Conservation (phyloP, 1,140 invertebrate species). For the Luehdorfia chinensis region DNA sequence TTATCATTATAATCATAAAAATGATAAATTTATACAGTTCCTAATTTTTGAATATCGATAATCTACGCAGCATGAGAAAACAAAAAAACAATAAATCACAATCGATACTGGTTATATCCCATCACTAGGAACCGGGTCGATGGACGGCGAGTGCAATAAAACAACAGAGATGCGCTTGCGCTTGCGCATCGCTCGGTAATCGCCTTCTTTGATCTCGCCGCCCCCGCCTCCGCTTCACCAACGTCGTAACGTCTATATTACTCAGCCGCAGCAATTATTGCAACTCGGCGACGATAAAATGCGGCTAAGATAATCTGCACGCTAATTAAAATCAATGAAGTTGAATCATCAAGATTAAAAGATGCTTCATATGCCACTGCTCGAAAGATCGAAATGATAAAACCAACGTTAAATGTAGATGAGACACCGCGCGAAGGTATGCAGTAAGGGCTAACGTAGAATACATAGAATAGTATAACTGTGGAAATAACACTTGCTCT, state of each 20-base stretch:
- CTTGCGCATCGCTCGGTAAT: slow-evolving; percentile 34
- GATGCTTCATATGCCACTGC: too few species aligned
- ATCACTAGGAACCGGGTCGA: slow-evolving; percentile 23
- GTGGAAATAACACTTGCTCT: too few species aligned
- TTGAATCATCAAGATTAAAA: not conserved
- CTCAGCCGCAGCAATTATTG: slow-evolving; percentile 3
- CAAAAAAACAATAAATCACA: too few species aligned
- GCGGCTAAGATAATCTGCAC: not conserved
- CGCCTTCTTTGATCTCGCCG: slow-evolving; percentile 39
- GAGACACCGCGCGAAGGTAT: too few species aligned
- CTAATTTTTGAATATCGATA: too few species aligned
- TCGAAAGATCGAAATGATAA: not conserved
- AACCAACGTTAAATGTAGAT: not conserved
- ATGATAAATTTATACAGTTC: too few species aligned
- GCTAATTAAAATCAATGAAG: slow-evolving; percentile 9
- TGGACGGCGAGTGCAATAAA: slow-evolving; percentile 30
- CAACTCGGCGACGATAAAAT: not conserved
- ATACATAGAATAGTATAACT: too few species aligned
- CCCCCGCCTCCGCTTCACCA: not conserved
- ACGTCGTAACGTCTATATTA: slow-evolving; percentile 9
- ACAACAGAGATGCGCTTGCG: slow-evolving; percentile 27
- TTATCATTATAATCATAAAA: too few species aligned
- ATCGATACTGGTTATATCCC: not conserved
- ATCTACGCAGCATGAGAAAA: too few species aligned
- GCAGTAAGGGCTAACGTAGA: too few species aligned